Conservation (phyloP, 1,140 invertebrate genomes). For the Zaprionus inermis region DNA sequence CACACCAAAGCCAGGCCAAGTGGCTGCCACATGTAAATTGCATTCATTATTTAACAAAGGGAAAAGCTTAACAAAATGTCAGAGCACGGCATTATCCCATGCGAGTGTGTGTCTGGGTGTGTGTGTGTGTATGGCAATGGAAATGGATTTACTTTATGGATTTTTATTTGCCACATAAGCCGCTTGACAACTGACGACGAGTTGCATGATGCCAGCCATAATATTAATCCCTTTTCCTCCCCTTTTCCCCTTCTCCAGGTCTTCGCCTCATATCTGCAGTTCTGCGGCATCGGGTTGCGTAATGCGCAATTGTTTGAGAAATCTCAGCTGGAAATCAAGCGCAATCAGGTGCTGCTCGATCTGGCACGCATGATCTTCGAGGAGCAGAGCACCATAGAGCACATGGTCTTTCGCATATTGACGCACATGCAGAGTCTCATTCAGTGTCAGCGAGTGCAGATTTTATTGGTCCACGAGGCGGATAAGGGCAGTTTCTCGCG, state of each 20-base stretch:
- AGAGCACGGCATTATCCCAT: conserved; percentile 54
- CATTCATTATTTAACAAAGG: conserved; percentile 74
- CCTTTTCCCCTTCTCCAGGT: conserved; percentile 84
- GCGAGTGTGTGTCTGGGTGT: background rate
- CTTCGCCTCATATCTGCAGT: conserved; percentile 96
- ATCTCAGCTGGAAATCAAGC: conserved; percentile 96
- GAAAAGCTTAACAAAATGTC: conserved; percentile 61
- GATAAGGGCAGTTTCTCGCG: conserved; percentile 95
- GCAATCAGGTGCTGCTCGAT: conserved; percentile 97
- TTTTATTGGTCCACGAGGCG: conserved; percentile 93
- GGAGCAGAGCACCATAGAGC: conserved; percentile 98
- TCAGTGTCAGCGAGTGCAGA: conserved; percentile 96
- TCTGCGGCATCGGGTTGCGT: conserved; percentile 96
- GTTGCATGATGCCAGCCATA: conserved; percentile 4
- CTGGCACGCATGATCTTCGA: conserved; percentile 98
- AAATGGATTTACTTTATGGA: conserved; percentile 24
- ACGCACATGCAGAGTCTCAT: conserved; percentile 97
- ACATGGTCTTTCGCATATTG: conserved; percentile 96
- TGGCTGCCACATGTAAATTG: conserved; percentile 50
- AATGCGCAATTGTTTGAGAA: conserved; percentile 98
- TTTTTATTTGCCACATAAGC: conserved; percentile 15
- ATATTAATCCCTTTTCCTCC: background rate
- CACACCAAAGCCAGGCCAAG: background rate
- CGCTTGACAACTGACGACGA: conserved; percentile 24
- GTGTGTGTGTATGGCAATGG: conserved; percentile 14